Percentiles rank a stretch among this genome's conserved stretches.
These are phyloP conservation scores for Drosophila parabipectinata DNA, from an alignment of 1,140 invertebrate species.

Conservation along the genomic window DNA sequence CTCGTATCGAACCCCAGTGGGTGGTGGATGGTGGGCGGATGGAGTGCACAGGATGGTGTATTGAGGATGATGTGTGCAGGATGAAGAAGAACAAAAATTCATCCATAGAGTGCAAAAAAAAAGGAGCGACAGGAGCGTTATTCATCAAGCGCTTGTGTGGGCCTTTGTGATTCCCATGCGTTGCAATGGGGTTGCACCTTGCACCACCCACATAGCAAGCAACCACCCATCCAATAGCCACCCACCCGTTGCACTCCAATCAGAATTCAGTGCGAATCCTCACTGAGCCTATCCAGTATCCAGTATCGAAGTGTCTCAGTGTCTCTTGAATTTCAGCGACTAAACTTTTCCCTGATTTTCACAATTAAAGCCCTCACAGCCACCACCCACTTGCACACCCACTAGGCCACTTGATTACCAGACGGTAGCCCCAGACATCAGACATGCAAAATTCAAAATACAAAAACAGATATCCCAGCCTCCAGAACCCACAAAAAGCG, in stretches of 20 bases:
- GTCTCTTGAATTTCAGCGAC: neutral
- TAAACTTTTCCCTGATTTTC: neutral
- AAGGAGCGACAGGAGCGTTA: conserved; percentile 1
- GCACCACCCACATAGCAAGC: conserved; percentile 4
- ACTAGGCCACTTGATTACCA: neutral
- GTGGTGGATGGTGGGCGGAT: neutral
- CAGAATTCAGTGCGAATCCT: neutral
- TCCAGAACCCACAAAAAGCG: neutral
- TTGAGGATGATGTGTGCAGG: neutral
- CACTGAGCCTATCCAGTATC: neutral
- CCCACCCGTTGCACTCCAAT: conserved; percentile 16
- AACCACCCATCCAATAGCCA: conserved; percentile 1
- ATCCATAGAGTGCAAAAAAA: neutral
- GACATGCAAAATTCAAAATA: conserved; percentile 54
- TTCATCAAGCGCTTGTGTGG: conserved; percentile 42
- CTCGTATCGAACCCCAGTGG: conserved; percentile 47
- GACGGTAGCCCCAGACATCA: conserved; percentile 30
- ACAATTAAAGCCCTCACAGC: conserved; percentile 29
- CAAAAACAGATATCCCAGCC: conserved; percentile 6
- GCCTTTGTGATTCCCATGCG: conserved; percentile 39
- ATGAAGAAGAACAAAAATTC: conserved; percentile 9
- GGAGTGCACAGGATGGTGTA: neutral
- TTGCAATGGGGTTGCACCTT: conserved; percentile 39
- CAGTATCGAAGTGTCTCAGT: neutral
- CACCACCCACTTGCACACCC: neutral